These are phyloP conservation scores for Drosophila subobscura DNA, from an alignment of 1,140 invertebrate species.

Conservation along the genomic window DNA sequence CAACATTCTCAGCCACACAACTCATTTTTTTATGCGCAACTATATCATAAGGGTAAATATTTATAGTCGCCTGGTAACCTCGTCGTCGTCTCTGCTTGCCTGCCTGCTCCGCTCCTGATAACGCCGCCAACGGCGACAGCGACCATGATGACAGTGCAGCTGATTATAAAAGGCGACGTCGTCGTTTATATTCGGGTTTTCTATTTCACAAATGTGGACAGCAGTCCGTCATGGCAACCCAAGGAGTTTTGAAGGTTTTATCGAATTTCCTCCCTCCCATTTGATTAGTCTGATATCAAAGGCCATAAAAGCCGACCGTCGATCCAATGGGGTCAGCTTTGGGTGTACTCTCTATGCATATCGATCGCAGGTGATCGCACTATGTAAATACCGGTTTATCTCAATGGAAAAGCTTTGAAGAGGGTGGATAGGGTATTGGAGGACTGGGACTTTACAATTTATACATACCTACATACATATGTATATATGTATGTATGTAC, in stretches of 20 bases:
- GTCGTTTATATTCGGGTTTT: slow-evolving; percentile 11
- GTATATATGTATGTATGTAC: slow-evolving; percentile 5
- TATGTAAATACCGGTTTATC: slow-evolving; percentile 39
- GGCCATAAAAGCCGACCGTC: slow-evolving; percentile 48
- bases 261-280: slow-evolving; percentile 46
- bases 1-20: slow-evolving; percentile 24
- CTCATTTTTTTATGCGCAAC: slow-evolving; percentile 56
- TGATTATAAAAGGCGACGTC: slow-evolving; percentile 40
- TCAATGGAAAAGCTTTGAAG: slow-evolving; percentile 12
- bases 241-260: slow-evolving; percentile 49
- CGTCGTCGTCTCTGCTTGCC: slow-evolving; percentile 37
- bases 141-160: slow-evolving; percentile 46
- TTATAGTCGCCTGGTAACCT: slow-evolving; percentile 78
- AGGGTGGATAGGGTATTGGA: neutral
- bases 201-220: slow-evolving; percentile 66
- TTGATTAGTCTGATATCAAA: slow-evolving; percentile 80
- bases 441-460: slow-evolving; percentile 6
- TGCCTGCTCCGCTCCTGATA: slow-evolving; percentile 57
- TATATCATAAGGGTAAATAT: slow-evolving; percentile 72
- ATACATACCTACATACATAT: neutral
- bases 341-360: slow-evolving; percentile 17
- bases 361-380: slow-evolving; percentile 44
- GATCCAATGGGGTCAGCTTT: slow-evolving; percentile 37
- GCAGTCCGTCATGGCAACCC: slow-evolving; percentile 59
- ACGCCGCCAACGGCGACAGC: slow-evolving; percentile 28